Percentiles rank a stretch among this genome's conserved stretches.
These are phyloP conservation scores for Acleris literana DNA, from an alignment of 2,888 invertebrate genomes.

Conservation along the genomic window DNA sequence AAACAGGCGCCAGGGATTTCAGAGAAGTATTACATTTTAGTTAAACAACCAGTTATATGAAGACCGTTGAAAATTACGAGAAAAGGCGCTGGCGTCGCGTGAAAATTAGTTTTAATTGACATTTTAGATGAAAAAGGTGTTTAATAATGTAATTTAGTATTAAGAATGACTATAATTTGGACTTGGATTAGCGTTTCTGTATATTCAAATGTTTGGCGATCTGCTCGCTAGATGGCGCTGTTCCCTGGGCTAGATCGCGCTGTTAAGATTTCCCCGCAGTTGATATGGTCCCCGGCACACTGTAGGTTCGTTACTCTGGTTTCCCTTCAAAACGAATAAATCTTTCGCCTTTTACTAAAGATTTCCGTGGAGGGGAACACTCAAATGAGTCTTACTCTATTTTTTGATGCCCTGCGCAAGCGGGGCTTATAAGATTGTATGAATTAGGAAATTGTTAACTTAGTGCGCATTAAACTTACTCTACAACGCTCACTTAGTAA, in stretches of 20 bases:
- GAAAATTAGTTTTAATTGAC: slow-evolving; percentile 13
- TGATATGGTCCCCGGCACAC: slow-evolving; percentile 6
- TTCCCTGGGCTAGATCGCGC: slow-evolving; percentile 11
- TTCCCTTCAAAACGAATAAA: slow-evolving; percentile 88
- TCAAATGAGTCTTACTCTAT: slow-evolving; percentile 85
- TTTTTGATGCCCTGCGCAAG: slow-evolving; percentile 19
- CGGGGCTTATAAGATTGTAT: slow-evolving; percentile 2
- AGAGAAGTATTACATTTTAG: slow-evolving; percentile 18
- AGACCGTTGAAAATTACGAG: slow-evolving; percentile 3
- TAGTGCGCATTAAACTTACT: no score
- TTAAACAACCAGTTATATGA: slow-evolving; percentile 5
- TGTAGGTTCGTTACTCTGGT: slow-evolving; percentile 73
- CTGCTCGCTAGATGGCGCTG: slow-evolving; percentile 20
- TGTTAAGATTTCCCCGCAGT: slow-evolving; percentile 18
- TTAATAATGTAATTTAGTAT: background rate
- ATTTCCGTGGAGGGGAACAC: slow-evolving; percentile 90
- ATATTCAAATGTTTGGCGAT: slow-evolving; percentile 8
- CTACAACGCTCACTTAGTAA: no score
- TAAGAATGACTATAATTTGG: background rate
- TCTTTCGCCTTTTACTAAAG: slow-evolving; percentile 92
- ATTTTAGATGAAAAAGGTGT: background rate
- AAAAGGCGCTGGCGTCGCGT: slow-evolving; percentile 27
- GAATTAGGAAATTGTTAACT: no score
- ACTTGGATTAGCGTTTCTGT: background rate
- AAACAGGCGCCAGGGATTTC: background rate